Evolutionary conservation across 2,113 vertebrate genomes (phyloP).

Genomic region (Cololabis saira): DNA sequence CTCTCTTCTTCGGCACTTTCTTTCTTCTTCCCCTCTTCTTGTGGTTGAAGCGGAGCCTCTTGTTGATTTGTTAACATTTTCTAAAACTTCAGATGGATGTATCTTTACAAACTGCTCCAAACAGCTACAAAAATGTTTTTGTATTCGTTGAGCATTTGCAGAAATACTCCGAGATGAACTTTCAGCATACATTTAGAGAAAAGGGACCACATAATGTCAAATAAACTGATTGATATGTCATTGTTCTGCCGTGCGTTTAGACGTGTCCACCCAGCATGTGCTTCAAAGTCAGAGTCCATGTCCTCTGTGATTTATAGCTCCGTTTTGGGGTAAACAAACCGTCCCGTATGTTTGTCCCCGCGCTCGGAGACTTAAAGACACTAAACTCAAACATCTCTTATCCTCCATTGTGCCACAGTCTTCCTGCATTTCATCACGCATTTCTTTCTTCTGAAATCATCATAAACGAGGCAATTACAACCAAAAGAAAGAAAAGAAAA

Average conservation of each 20-base stretch:
- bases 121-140: neutral
- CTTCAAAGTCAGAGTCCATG: neutral
- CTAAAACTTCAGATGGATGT: slow-evolving; percentile 8
- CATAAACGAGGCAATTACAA: neutral
- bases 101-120: slow-evolving; percentile 4
- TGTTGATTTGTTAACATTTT: slow-evolving; percentile 21
- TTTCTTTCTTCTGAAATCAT: neutral
- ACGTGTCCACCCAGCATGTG: neutral
- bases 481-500: too few species aligned
- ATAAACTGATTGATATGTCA: slow-evolving; percentile 5
- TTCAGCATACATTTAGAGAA: neutral
- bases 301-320: neutral
- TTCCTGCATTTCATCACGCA: neutral
- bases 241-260: slow-evolving; percentile 3
- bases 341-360: neutral
- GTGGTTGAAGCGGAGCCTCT: slow-evolving; percentile 15
- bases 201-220: neutral
- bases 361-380: neutral
- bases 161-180: slow-evolving; percentile 12
- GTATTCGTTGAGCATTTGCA: neutral
- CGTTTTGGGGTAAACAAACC: neutral
- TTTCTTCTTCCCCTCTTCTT: slow-evolving; percentile 7
- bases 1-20: neutral
- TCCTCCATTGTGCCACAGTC: neutral
- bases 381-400: slow-evolving; percentile 1